A percentile compares a stretch with the other conserved stretches of the same genome.
Evolutionary conservation across 1,140 invertebrate genomes (phyloP).

Genomic region (Aethina tumida): DNA sequence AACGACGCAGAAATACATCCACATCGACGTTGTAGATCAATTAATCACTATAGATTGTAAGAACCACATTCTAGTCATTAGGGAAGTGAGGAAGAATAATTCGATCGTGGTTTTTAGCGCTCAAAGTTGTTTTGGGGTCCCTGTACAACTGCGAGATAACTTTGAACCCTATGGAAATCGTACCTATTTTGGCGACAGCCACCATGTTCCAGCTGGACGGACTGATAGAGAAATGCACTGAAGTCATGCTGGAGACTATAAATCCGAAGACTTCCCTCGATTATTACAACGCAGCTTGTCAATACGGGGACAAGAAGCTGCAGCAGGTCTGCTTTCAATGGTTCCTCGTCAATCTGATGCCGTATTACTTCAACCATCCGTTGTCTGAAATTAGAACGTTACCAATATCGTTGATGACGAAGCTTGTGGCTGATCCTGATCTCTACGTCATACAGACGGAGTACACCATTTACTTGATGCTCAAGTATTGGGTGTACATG

Average conservation of each 20-base stretch:
- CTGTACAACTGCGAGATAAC: slow-evolving; percentile 70
- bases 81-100: not conserved
- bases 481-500: slow-evolving; percentile 58
- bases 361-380: slow-evolving; percentile 44
- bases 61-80: slow-evolving; percentile 12
- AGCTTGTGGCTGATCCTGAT: slow-evolving; percentile 52
- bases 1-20: slow-evolving; percentile 53
- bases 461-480: slow-evolving; percentile 65
- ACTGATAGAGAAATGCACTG: slow-evolving; percentile 62
- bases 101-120: slow-evolving; percentile 41
- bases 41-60: slow-evolving; percentile 62
- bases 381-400: slow-evolving; percentile 37
- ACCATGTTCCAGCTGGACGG: slow-evolving; percentile 66
- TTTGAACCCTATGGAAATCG: slow-evolving; percentile 58
- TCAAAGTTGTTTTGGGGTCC: slow-evolving; percentile 65
- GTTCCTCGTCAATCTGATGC: slow-evolving; percentile 60
- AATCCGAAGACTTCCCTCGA: slow-evolving; percentile 56
- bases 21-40: slow-evolving; percentile 63
- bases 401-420: slow-evolving; percentile 51
- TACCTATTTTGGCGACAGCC: slow-evolving; percentile 64
- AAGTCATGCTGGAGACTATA: slow-evolving; percentile 68
- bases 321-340: slow-evolving; percentile 54
- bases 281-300: slow-evolving; percentile 57
- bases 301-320: slow-evolving; percentile 56
- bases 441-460: slow-evolving; percentile 73